Conservation (phyloP, 37 sponge, comb jelly and placozoan species). For the Geodia barretti region DNA sequence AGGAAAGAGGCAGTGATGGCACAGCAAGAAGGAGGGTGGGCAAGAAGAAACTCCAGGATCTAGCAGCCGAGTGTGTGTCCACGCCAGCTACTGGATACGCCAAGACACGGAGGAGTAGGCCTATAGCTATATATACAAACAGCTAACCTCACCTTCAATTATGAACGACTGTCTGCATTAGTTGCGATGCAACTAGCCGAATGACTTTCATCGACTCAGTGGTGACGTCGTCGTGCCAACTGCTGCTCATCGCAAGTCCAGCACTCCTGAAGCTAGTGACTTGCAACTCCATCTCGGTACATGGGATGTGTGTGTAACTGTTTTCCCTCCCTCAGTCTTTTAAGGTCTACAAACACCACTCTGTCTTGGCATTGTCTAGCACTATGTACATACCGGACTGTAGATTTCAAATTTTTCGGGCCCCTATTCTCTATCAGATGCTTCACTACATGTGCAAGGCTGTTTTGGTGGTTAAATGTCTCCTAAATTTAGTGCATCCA, state of each 20-base stretch:
- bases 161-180: conserved; percentile 1
- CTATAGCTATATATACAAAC: not conserved
- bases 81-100: conserved; percentile 81
- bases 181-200: conserved; percentile 89
- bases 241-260: conserved; percentile 94
- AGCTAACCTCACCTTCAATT: too few relatives aligned
- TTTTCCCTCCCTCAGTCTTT: too few relatives aligned
- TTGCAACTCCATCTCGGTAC: conserved; percentile 75
- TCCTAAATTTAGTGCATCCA: too few relatives aligned
- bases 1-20: too few relatives aligned
- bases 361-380: too few relatives aligned
- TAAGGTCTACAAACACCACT: too few relatives aligned
- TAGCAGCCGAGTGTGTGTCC: conserved; percentile 88
- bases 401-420: too few relatives aligned
- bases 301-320: not conserved
- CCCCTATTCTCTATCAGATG: too few relatives aligned
- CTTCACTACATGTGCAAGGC: too few relatives aligned
- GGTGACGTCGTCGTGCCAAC: conserved; percentile 78
- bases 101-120: conserved; percentile 92
- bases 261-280: conserved; percentile 78
- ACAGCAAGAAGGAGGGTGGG: not conserved
- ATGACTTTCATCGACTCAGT: conserved; percentile 91
- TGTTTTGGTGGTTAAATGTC: too few relatives aligned
- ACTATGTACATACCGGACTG: too few relatives aligned
- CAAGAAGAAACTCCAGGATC: conserved; percentile 71